These are phyloP conservation scores for Phataginus tricuspis DNA, from an alignment of 2,797 vertebrate genomes.

Conservation along the genomic window DNA sequence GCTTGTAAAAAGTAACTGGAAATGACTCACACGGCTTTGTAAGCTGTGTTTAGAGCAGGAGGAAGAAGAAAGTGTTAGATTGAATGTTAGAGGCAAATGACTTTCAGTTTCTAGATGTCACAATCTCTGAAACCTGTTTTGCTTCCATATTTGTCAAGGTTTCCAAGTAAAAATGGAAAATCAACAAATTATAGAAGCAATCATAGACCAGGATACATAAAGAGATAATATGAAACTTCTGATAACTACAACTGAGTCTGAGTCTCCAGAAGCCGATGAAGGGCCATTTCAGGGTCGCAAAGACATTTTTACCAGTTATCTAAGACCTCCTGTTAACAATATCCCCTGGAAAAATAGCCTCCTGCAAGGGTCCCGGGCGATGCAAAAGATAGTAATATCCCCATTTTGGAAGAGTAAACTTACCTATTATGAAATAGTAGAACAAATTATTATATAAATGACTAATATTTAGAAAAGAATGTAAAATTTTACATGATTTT, in stretches of 20 bases:
- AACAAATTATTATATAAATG: neutral
- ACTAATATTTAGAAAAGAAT: slow-evolving; percentile 15
- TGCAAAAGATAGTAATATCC: neutral
- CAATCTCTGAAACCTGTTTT: neutral
- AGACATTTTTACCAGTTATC: neutral
- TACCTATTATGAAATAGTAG: neutral
- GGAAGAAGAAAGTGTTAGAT: neutral
- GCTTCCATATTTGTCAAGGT: neutral
- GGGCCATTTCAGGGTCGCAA: neutral
- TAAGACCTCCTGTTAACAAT: neutral
- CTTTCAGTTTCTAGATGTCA: neutral
- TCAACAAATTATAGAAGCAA: neutral
- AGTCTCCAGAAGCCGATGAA: neutral
- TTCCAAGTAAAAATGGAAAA: slow-evolving; percentile 26
- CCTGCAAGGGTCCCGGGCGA: neutral
- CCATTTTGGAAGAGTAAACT: neutral
- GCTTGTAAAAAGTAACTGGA: neutral
- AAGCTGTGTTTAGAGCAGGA: neutral
- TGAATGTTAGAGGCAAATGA: neutral
- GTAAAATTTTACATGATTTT: neutral
- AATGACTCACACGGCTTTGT: neutral
- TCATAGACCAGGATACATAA: neutral
- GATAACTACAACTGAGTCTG: slow-evolving; percentile 6
- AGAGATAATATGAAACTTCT: neutral
- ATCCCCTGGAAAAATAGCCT: neutral